Conservation (phyloP, 1,140 invertebrate genomes). For the Lethocerus indicus region DNA sequence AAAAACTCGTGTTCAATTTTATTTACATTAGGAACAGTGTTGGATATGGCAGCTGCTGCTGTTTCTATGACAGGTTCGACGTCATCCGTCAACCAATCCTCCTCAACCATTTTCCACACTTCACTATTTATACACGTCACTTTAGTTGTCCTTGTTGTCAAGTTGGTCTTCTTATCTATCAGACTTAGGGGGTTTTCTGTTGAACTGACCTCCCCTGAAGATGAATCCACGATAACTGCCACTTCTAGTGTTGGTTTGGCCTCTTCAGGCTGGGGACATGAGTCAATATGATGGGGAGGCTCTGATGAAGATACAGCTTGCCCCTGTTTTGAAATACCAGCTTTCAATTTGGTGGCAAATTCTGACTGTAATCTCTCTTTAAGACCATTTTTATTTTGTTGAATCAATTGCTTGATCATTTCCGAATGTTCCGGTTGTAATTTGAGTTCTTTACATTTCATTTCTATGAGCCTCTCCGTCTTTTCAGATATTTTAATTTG, state of each 20-base stretch:
- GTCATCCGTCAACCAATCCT: constrained; percentile 9
- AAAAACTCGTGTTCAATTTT: neutral
- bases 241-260: too few species aligned
- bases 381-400: constrained; percentile 11
- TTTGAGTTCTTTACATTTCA: constrained; percentile 21
- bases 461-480: constrained; percentile 10
- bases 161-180: too few species aligned
- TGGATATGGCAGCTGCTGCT: neutral
- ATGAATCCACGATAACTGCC: too few species aligned
- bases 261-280: too few species aligned
- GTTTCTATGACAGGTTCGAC: too few species aligned
- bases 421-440: constrained; percentile 21
- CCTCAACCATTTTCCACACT: constrained; percentile 12
- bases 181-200: too few species aligned
- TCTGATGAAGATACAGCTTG: too few species aligned
- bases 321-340: neutral
- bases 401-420: constrained; percentile 10
- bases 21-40: neutral
- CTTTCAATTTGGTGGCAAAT: constrained; percentile 9
- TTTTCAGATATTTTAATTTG: constrained; percentile 10
- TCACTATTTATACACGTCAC: too few species aligned
- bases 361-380: constrained; percentile 12
- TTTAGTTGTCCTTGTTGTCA: too few species aligned
- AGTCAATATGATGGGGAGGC: too few species aligned
- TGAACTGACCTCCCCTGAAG: too few species aligned